Base-by-base conservation (phyloP, 2,113 vertebrate species). In the Crocuta crocuta region DNA sequence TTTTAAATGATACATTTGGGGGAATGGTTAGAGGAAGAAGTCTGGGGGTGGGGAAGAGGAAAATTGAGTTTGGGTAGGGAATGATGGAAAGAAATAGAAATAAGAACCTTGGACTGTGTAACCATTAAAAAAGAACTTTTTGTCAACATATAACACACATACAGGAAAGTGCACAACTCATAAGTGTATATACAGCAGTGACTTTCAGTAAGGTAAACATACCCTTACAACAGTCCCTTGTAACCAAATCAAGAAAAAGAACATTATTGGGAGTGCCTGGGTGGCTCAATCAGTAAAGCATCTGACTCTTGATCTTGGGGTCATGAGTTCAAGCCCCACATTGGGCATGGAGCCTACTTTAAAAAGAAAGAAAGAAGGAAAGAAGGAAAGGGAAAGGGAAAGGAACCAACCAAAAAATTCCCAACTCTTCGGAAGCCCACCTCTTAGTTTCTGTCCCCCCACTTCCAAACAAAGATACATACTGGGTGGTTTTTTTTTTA, bases 1-100 rank as follows among this genome's bases (percentile, higher is more conserved):
- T 89, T 96, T 97, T 43, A 87, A 63, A 78, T 48, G 71, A 89
- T 65, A 78, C 74, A 78, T 95, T 35, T 73, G 35, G 39, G 31
- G 31, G 33, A n/a, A 48, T 76, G n/a, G 45, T 97, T 81, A 90
- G 24, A 92, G 48, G 86, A 65, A 78, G 39, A 61, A 23, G 33
- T 55, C 68, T 91, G 63, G n/a, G 31, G 31, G 45, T 31, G 2
- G 61, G 31, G 58, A 33, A 50, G 31, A 48, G 70, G 10, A 81
- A 89, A 90, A 21, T 12, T 10, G 12, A 89, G 19, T 85, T 88
- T 85, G 50, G 53, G 39, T 55, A 43, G 76, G 16, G 35, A 80
- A 43, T 66, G 16, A 26, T 86, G 0, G 94, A 61, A 68, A 84
- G 92, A 89, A 74, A n/a, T n/a, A 71, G 45, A 81, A 92, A 58